Evolutionary conservation across 2,888 invertebrate genomes (phyloP), one percentile per base, ranked within the genome.

Genomic region (Tuta absoluta): DNA sequence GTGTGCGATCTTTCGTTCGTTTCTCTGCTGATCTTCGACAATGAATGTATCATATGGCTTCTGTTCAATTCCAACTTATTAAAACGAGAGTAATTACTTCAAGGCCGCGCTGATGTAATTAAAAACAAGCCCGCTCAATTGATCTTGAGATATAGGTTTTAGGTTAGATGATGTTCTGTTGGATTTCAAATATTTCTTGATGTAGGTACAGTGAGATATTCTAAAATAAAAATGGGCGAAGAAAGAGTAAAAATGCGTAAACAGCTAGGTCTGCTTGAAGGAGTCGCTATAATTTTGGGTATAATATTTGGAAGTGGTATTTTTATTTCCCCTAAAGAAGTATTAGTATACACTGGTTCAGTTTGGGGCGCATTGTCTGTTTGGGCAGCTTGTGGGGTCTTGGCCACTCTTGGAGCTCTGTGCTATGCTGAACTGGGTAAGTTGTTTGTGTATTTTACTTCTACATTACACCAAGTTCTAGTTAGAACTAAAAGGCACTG

Each of bases 291-390:
- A 71, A 98, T 98, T 78, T 92, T 98, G 67, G 98, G 98, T 65
- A 96, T 98, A 64, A 98, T 98, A 75, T 96, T 98, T 77, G 99
- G 99, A 17, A 98, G 98, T 71, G 96, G 96, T 92, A 99, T 99
- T 79, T 99, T 99, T 83, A 96, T 99, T 71, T 97, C 98, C 0
- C 99, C 99, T 0, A 97, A 96, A 84, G 99, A 98, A 71, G 98
- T 99, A 1, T 93, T 99, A 64, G 92, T 94, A 75, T 96, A 98
- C 87, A 97, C 98, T 12, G 96, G 97, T 37, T 97, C 98, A 4
- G 96, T 98, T 11, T 98, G 98, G 70, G 93, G 97, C 28, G 97
- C 98, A 0, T 85, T 99, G 21, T 84, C 96, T 1, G 94, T 99
- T 62, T 99, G 99, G 99, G 92, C 95, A 0, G 85, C 95, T 1